phyloP scores from a whole-genome alignment of 2,113 vertebrate genomes.

The Aphelocoma coerulescens region DNA sequence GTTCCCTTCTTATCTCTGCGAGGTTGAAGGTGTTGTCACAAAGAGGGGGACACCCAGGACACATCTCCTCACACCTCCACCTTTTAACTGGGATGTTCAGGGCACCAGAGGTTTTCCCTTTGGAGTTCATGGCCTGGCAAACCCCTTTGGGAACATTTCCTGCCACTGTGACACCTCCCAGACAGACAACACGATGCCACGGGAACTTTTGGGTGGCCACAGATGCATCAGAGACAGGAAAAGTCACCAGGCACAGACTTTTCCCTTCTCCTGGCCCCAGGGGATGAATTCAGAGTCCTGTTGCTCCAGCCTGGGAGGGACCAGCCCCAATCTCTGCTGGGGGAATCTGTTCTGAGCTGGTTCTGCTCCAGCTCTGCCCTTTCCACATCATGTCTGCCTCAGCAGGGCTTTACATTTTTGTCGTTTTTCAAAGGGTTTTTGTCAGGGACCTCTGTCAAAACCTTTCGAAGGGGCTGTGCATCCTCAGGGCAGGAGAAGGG shows the following conservation, averaged over 20 bases:
- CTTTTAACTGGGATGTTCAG: not conserved
- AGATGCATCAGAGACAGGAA: not conserved
- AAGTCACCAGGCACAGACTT: not conserved
- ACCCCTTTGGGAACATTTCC: not conserved
- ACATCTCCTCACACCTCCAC: not conserved
- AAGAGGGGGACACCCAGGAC: not conserved
- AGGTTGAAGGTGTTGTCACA: not conserved
- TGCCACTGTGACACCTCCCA: not conserved
- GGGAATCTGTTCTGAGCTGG: not conserved
- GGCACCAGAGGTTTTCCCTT: not conserved
- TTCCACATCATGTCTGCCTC: not conserved
- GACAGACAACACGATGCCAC: not conserved
- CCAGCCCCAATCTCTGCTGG: not conserved
- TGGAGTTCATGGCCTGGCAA: rapidly evolving
- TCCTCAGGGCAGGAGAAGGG: not conserved
- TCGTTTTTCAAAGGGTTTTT: not conserved
- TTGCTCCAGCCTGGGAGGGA: not conserved
- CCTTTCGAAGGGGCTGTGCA: not conserved
- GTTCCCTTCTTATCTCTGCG: not conserved
- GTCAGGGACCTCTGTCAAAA: not conserved
- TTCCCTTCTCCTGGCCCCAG: not conserved
- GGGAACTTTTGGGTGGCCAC: not conserved
- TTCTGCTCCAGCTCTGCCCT: slow-evolving; percentile 16
- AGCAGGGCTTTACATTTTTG: not conserved
- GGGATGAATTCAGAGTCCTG: not conserved